Percentiles rank a stretch among this genome's conserved stretches.
Evolutionary conservation across 2,888 invertebrate genomes (phyloP).

Genomic region (Eucera pruinosa): DNA sequence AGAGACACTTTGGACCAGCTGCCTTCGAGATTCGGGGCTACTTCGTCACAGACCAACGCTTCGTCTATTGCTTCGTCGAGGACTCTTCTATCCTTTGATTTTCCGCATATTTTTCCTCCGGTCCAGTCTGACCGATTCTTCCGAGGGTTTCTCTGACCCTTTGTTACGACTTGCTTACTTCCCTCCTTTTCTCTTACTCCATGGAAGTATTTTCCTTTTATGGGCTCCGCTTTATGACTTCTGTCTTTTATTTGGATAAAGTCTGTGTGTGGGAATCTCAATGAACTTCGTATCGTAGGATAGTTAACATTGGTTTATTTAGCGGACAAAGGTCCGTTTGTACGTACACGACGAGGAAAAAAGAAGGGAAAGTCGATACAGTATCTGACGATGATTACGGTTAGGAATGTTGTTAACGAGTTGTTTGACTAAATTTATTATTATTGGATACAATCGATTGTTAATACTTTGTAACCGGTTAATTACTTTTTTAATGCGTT

Average conservation of each 20-base stretch:
- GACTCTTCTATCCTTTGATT: constrained; percentile 16
- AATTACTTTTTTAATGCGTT: no score
- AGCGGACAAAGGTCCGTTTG: no score
- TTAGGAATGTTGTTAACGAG: no score
- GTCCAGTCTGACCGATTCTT: background rate
- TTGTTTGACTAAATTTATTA: no score
- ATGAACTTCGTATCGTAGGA: background rate
- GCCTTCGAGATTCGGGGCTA: constrained; percentile 9
- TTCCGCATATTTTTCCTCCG: constrained; percentile 27
- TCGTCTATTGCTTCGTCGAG: constrained; percentile 18
- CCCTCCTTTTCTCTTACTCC: background rate
- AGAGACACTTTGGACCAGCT: constrained; percentile 37
- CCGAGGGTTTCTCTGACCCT: background rate
- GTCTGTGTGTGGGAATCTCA: background rate
- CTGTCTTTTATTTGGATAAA: background rate
- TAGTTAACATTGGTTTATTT: no score
- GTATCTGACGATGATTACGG: no score
- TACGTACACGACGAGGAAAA: no score
- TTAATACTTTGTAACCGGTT: no score
- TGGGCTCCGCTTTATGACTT: background rate
- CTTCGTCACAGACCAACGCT: constrained; percentile 40
- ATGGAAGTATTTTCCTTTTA: background rate
- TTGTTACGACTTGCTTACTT: background rate
- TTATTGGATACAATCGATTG: no score
- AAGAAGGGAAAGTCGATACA: no score